Conservation (phyloP, 2,797 vertebrate species). For the Sorex maritimensis region DNA sequence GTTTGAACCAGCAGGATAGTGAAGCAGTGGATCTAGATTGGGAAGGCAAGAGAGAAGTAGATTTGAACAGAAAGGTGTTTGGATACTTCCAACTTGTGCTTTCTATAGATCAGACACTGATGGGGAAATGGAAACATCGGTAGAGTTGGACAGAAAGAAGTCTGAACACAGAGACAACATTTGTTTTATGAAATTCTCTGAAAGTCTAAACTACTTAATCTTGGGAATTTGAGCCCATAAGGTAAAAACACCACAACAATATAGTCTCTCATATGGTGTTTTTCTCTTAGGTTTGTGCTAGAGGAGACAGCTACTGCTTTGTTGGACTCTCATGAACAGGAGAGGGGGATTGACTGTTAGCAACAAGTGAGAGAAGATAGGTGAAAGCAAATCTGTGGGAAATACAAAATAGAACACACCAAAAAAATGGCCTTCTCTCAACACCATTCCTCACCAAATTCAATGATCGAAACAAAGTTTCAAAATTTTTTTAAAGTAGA, state of each 20-base stretch:
- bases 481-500: not conserved
- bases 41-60: conserved; percentile 53
- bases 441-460: conserved; percentile 67
- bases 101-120: conserved; percentile 63
- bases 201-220: conserved; percentile 69
- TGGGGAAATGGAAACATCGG: conserved; percentile 42
- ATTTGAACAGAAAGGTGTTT: conserved; percentile 51
- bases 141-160: conserved; percentile 61
- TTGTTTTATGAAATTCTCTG: conserved; percentile 65
- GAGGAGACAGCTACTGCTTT: conserved; percentile 61
- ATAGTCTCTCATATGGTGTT: conserved; percentile 42
- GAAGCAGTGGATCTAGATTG: conserved; percentile 25
- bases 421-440: conserved; percentile 37
- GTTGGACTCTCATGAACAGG: conserved; percentile 46
- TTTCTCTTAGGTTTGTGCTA: conserved; percentile 61
- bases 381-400: conserved; percentile 13
- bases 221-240: conserved; percentile 60
- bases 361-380: conserved; percentile 59
- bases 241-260: conserved; percentile 52
- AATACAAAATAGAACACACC: conserved; percentile 10
- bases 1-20: conserved; percentile 32
- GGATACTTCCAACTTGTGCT: conserved; percentile 49
- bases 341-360: not conserved
- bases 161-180: conserved; percentile 65
- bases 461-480: conserved; percentile 62